Conservation (phyloP, 2,113 vertebrate genomes). For the Psittacara wagleri region DNA sequence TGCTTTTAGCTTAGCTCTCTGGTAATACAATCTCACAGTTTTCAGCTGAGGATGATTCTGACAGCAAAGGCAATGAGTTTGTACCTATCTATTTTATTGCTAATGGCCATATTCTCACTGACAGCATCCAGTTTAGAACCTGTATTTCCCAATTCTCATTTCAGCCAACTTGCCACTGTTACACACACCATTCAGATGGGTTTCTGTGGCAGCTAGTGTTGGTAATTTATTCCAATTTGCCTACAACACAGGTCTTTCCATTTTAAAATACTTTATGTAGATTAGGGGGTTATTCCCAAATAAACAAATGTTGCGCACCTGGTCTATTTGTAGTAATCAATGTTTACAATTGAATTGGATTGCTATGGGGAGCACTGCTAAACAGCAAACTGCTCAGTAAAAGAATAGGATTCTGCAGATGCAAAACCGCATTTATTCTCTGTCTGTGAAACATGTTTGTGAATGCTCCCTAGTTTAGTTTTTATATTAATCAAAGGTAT, state of each 20-base stretch:
- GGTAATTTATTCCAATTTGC: not conserved
- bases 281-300: not conserved
- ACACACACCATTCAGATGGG: not conserved
- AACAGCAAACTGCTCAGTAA: not conserved
- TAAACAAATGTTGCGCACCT: not conserved
- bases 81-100: not conserved
- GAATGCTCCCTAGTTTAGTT: not conserved
- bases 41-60: not conserved
- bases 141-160: not conserved
- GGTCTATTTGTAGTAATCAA: not conserved
- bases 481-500: not conserved
- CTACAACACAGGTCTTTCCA: fast-evolving
- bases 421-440: not conserved
- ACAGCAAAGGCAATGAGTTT: not conserved
- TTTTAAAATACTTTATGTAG: not conserved
- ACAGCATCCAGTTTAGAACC: not conserved
- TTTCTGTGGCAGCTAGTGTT: not conserved
- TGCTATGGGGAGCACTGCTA: not conserved
- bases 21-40: not conserved
- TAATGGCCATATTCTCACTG: not conserved
- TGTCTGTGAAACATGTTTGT: not conserved
- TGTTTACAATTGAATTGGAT: not conserved
- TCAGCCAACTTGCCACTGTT: not conserved
- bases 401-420: not conserved
- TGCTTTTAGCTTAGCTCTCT: not conserved